Conservation (phyloP, 2,888 invertebrate genomes). For the Cerastoderma edule region DNA sequence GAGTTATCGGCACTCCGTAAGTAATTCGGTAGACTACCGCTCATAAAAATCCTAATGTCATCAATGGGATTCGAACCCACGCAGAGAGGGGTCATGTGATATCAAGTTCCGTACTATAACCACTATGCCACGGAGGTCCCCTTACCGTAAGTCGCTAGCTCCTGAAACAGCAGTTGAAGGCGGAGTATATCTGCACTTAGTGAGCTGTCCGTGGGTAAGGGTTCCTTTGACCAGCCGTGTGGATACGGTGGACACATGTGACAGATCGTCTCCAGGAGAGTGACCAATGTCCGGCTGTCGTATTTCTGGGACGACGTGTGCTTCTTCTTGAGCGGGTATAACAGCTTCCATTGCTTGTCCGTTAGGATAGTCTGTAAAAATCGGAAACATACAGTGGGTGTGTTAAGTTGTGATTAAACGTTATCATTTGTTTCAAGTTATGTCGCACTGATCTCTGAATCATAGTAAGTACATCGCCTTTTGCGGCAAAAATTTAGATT, state of each 20-base stretch:
- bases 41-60: too few species aligned
- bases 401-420: too few species aligned
- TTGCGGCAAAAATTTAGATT: too few species aligned
- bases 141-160: constrained; percentile 62
- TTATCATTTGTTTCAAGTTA: too few species aligned
- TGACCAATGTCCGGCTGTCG: constrained; percentile 70
- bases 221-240: constrained; percentile 77
- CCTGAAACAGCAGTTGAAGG: constrained; percentile 67
- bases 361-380: constrained; percentile 54
- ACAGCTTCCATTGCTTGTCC: constrained; percentile 70
- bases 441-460: too few species aligned
- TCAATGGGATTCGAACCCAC: too few species aligned
- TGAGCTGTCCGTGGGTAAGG: constrained; percentile 73
- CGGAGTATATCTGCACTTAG: constrained; percentile 78
- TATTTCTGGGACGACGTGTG: constrained; percentile 70
- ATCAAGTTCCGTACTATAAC: too few species aligned
- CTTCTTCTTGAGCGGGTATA: constrained; percentile 71
- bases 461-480: too few species aligned
- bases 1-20: too few species aligned
- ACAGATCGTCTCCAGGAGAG: constrained; percentile 77
- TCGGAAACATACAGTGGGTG: not conserved
- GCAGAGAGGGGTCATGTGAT: too few species aligned
- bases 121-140: too few species aligned
- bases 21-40: too few species aligned
- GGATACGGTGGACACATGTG: constrained; percentile 81